A percentile compares a stretch with the other conserved stretches of the same genome.
These are phyloP conservation scores for Nanorana parkeri DNA, from an alignment of 2,113 vertebrate genomes.

Conservation along the genomic window DNA sequence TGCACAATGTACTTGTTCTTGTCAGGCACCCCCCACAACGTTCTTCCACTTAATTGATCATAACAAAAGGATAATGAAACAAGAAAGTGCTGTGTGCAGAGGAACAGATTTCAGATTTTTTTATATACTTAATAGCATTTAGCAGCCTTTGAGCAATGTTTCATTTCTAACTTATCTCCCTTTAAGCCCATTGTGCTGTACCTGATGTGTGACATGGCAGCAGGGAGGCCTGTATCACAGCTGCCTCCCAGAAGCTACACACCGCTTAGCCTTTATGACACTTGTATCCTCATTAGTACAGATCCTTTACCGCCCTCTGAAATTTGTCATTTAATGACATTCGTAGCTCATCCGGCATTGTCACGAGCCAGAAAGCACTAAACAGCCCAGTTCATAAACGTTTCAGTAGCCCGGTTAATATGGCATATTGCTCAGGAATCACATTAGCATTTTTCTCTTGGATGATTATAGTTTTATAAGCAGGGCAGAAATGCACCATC, in stretches of 20 bases:
- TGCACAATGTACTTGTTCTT: conserved; percentile 15
- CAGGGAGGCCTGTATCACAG: conserved; percentile 62
- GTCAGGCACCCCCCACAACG: neutral
- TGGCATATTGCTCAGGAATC: conserved; percentile 62
- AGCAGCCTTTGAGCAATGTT: conserved; percentile 53
- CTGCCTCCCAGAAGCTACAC: conserved; percentile 57
- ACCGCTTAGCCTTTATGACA: conserved; percentile 57
- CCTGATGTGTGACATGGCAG: conserved; percentile 12
- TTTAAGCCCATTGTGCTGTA: conserved; percentile 47
- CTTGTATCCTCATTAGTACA: conserved; percentile 61
- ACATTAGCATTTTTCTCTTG: conserved; percentile 63
- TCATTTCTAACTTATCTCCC: conserved; percentile 32
- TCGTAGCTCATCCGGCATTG: conserved; percentile 60
- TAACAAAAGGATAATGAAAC: conserved; percentile 58
- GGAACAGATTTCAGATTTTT: neutral
- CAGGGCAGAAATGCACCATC: conserved; percentile 60
- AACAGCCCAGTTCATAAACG: conserved; percentile 60
- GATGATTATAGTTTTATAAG: conserved; percentile 64
- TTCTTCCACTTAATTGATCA: conserved; percentile 46
- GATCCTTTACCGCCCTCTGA: conserved; percentile 52
- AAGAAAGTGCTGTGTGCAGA: conserved; percentile 12
- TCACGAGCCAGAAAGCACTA: conserved; percentile 59
- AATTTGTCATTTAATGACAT: conserved; percentile 66
- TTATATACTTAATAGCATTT: conserved; percentile 49
- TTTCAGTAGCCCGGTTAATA: conserved; percentile 61